phyloP scores from a whole-genome alignment of 1,140 invertebrate species.

The Eupristina koningsbergeri region DNA sequence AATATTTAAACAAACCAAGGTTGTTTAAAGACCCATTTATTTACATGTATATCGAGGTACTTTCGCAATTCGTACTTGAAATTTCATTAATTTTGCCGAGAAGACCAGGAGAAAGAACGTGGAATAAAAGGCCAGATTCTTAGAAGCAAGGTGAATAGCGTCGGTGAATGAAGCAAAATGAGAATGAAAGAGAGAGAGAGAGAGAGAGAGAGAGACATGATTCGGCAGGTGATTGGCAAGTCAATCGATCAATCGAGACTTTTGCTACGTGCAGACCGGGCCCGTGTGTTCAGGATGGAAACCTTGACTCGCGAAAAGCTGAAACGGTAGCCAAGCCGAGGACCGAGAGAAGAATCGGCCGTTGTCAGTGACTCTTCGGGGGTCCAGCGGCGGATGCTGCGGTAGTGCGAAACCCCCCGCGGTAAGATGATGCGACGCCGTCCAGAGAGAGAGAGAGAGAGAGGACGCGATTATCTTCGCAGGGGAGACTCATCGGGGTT shows the following conservation, averaged over 20 bases:
- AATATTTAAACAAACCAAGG: background rate
- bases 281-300: background rate
- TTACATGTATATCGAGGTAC: background rate
- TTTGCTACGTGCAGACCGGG: background rate
- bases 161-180: background rate
- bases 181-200: slow-evolving; percentile 48
- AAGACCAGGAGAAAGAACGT: background rate
- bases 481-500: slow-evolving; percentile 60
- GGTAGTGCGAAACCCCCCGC: slow-evolving; percentile 61
- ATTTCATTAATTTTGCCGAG: background rate
- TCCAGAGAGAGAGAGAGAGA: background rate
- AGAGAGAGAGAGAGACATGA: slow-evolving; percentile 36
- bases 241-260: slow-evolving; percentile 43
- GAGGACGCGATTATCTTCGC: slow-evolving; percentile 60
- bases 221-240: slow-evolving; percentile 45
- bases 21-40: background rate
- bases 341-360: slow-evolving; percentile 58
- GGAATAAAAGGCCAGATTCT: slow-evolving; percentile 21
- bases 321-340: slow-evolving; percentile 60
- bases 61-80: background rate
- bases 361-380: slow-evolving; percentile 37
- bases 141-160: slow-evolving; percentile 13
- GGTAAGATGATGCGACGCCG: slow-evolving; percentile 56
- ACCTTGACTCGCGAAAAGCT: background rate
- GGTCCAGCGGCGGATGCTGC: slow-evolving; percentile 50